Evolutionary conservation across 2,888 invertebrate genomes (phyloP), one percentile per base, ranked within the genome.

Genomic region (Flabesymbios commensalis): DNA sequence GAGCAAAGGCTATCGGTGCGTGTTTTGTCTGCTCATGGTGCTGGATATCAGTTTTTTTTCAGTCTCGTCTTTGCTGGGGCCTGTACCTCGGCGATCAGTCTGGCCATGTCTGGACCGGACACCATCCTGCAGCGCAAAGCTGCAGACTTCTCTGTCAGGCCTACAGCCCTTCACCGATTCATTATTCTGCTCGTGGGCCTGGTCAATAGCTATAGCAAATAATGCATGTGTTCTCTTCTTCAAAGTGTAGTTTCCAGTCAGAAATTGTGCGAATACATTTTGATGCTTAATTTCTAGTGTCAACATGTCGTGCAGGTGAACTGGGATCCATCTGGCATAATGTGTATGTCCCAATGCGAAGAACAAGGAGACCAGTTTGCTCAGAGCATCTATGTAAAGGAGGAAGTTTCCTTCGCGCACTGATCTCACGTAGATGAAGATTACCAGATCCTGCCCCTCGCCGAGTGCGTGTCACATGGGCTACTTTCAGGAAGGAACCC

Each of bases 121-220:
- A 61, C 47, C 61, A 63, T 58, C 62, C 66, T 67, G 14, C 57
- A 10, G 22, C 39, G 48, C 1, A 65, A 32, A 5, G 65, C 64
- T 29, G 19, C 28, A 10, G 59, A 56, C 22, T 63, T 69, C 51
- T 62, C 65, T 24, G 68, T 68, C 3, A 61, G 14, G 10, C 65
- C 68, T 2, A 67, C 56, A 33, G 57, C 64, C 68, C 53, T 59
- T 57, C 52, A 63, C 59, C 14, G 36, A 29, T 7, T 56, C 43
- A 51, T 69, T 70, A 19, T 63, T 42, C 33, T 70, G 69, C 31
- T 67, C 67, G 43, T 69, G 70, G 17, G 53, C 59, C 24, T 69
- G 69, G 32, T 70, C 67, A 45, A 67, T 17, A 10, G 68, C 53
- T 14, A 63, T 63, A 17, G 51, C 31, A 3, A 62, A 68, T 36